These are phyloP conservation scores for Dinothrombium tinctorium DNA, from an alignment of 1,140 invertebrate genomes.

Conservation along the genomic window DNA sequence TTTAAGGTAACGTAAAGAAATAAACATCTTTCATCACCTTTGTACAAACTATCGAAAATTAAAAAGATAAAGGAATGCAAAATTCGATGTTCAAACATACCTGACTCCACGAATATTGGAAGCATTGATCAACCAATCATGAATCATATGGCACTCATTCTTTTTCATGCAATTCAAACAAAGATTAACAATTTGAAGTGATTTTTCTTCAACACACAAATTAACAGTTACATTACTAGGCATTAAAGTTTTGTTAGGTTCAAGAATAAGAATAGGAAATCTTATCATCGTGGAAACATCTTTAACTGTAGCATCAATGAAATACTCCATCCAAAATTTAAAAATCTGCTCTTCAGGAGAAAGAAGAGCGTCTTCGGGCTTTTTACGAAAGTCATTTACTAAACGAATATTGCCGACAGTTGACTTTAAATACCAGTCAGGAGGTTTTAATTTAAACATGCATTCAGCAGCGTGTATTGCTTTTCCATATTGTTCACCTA, in stretches of 20 bases:
- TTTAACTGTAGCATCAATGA: constrained; percentile 67
- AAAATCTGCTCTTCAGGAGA: constrained; percentile 66
- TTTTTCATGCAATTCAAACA: constrained; percentile 49
- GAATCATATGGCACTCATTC: constrained; percentile 22
- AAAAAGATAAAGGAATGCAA: too few species aligned
- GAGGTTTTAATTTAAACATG: constrained; percentile 97
- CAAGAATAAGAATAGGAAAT: constrained; percentile 72
- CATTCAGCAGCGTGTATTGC: constrained; percentile 91
- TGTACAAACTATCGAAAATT: constrained; percentile 46
- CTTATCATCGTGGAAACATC: constrained; percentile 51
- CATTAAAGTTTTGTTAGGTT: constrained; percentile 76
- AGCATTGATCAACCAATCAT: constrained; percentile 78
- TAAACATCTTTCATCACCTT: constrained; percentile 76
- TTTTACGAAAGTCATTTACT: constrained; percentile 74
- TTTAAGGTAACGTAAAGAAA: constrained; percentile 96
- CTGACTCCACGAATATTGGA: constrained; percentile 75
- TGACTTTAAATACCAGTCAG: constrained; percentile 91
- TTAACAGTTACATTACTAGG: constrained; percentile 87
- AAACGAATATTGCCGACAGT: constrained; percentile 92
- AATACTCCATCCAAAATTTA: constrained; percentile 96
- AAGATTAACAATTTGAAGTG: constrained; percentile 59
- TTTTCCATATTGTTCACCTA: constrained; percentile 89
- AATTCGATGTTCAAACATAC: too few species aligned
- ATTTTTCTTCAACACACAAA: constrained; percentile 70
- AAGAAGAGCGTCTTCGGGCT: constrained; percentile 25